A percentile compares a stretch with the other conserved stretches of the same genome.
Conservation (phyloP, 2,888 invertebrate species). For the Ligdia adustata region DNA sequence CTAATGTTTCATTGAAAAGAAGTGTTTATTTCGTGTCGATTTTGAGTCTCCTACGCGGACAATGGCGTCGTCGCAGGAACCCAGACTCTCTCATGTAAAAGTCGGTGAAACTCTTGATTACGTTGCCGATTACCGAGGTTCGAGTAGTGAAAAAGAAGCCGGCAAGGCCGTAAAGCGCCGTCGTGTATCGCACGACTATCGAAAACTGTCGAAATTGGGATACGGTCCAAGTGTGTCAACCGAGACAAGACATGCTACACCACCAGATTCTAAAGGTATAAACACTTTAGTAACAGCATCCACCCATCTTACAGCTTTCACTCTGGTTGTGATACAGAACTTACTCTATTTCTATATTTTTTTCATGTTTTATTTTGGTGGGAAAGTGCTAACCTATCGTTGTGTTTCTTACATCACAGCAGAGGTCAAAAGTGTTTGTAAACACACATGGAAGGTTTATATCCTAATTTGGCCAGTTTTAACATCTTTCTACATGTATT, state of each 20-base stretch:
- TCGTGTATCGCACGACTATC: slow-evolving; percentile 72
- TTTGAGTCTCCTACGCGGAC: slow-evolving; percentile 65
- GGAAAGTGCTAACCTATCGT: slow-evolving; percentile 77
- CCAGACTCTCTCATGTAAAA: slow-evolving; percentile 75
- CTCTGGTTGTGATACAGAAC: slow-evolving; percentile 3
- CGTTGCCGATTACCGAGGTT: slow-evolving; percentile 57
- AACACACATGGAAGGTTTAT: slow-evolving; percentile 65
- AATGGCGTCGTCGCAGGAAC: slow-evolving; percentile 81
- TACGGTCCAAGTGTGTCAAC: slow-evolving; percentile 77
- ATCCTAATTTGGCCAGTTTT: slow-evolving; percentile 30
- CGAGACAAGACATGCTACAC: slow-evolving; percentile 59
- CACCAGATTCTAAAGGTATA: slow-evolving; percentile 71
- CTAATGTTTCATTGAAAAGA: slow-evolving; percentile 66
- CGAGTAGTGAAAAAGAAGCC: slow-evolving; percentile 65
- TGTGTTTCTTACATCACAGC: slow-evolving; percentile 70
- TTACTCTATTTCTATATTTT: slow-evolving; percentile 9
- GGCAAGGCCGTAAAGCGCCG: slow-evolving; percentile 73
- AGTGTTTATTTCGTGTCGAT: slow-evolving; percentile 58
- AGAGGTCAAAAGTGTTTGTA: slow-evolving; percentile 80
- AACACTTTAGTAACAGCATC: slow-evolving; percentile 5
- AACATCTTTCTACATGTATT: slow-evolving; percentile 7
- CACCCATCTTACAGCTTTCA: slow-evolving; percentile 12
- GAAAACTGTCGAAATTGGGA: slow-evolving; percentile 76
- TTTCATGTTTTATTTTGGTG: slow-evolving; percentile 64
- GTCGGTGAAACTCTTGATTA: slow-evolving; percentile 70